phyloP scores from a whole-genome alignment of 1,140 invertebrate genomes.

The Lerema accius region DNA sequence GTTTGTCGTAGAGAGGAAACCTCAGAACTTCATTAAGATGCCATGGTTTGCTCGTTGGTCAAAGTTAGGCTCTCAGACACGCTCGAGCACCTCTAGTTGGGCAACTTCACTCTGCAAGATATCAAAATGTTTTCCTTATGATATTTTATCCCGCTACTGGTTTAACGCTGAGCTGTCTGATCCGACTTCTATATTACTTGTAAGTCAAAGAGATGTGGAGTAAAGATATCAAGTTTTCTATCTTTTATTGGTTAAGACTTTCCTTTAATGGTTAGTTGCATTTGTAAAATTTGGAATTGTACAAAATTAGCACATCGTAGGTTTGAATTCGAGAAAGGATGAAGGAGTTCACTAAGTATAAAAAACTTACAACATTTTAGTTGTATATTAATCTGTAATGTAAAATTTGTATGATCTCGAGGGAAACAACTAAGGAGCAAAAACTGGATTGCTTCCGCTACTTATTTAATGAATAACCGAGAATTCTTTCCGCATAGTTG shows the following conservation, averaged over 20 bases:
- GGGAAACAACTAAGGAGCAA: conserved; percentile 1
- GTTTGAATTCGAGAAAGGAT: too few relatives aligned
- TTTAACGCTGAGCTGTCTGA: conserved; percentile 11
- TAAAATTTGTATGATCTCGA: not conserved
- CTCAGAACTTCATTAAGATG: conserved; percentile 69
- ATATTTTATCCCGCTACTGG: conserved; percentile 37
- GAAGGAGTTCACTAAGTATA: too few relatives aligned
- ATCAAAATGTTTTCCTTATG: conserved; percentile 35
- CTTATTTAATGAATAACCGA: conserved; percentile 66
- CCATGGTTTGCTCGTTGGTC: conserved; percentile 55
- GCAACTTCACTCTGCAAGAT: conserved; percentile 42
- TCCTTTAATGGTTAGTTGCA: too few relatives aligned
- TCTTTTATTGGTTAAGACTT: too few relatives aligned
- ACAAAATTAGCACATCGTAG: too few relatives aligned
- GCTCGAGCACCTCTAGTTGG: conserved; percentile 44
- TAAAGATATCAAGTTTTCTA: not conserved
- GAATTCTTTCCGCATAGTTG: conserved; percentile 78
- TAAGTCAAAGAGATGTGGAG: not conserved
- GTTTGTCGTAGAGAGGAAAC: conserved; percentile 39
- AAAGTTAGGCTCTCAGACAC: conserved; percentile 56
- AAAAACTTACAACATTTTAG: too few relatives aligned
- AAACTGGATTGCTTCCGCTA: conserved; percentile 49
- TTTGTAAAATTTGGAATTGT: too few relatives aligned
- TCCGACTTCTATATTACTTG: conserved; percentile 11
- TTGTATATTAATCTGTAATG: not conserved